Conservation (phyloP, 2,888 invertebrate species). For the Furcula furcula region DNA sequence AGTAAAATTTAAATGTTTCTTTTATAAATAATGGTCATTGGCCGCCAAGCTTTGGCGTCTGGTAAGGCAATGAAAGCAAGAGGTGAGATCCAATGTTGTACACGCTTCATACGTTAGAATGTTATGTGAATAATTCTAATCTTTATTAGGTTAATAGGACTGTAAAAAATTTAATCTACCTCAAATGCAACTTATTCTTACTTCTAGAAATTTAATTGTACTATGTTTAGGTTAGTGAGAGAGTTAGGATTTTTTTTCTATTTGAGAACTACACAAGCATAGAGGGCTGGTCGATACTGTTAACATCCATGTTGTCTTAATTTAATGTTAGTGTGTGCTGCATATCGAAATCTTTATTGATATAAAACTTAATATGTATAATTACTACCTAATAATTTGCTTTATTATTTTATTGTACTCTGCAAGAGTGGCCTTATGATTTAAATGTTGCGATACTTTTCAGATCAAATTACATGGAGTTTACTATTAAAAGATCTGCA, state of each 20-base stretch:
- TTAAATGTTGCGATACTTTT: constrained; percentile 32
- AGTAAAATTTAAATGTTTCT: constrained; percentile 38
- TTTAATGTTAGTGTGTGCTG: constrained; percentile 66
- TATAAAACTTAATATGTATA: constrained; percentile 60
- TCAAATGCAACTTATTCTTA: constrained; percentile 78
- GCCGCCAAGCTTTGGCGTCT: constrained; percentile 60
- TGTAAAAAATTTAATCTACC: constrained; percentile 81
- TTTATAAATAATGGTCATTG: constrained; percentile 40
- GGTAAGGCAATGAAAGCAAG: constrained; percentile 50
- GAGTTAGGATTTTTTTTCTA: constrained; percentile 59
- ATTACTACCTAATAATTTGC: constrained; percentile 48
- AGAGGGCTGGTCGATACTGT: constrained; percentile 42
- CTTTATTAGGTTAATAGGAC: constrained; percentile 78
- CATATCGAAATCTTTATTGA: constrained; percentile 65
- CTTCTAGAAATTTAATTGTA: constrained; percentile 68
- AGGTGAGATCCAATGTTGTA: constrained; percentile 63
- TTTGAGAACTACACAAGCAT: constrained; percentile 58
- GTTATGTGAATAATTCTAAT: constrained; percentile 77
- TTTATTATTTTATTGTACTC: constrained; percentile 46
- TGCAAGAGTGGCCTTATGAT: constrained; percentile 42
- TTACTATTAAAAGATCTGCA: constrained; percentile 48
- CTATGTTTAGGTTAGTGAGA: constrained; percentile 75
- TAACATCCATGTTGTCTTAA: constrained; percentile 49
- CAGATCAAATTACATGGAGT: constrained; percentile 26
- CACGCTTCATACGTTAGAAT: constrained; percentile 62